Conservation (phyloP, 1,140 invertebrate genomes). For the Drosophila burlai region DNA sequence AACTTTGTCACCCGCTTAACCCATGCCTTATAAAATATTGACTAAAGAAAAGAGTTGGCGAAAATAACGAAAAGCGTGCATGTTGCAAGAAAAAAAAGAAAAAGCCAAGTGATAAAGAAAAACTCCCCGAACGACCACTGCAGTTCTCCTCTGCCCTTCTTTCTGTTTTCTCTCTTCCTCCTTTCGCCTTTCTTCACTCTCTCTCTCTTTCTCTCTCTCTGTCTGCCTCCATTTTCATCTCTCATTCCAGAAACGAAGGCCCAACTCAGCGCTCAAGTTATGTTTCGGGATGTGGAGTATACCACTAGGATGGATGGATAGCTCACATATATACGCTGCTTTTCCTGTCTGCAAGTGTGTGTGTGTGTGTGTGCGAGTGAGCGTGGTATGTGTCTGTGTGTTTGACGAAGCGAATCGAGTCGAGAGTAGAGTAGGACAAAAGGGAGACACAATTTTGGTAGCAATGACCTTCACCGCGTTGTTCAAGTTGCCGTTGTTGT, state of each 20-base stretch:
- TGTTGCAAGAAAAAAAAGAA: conserved; percentile 29
- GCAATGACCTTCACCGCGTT: conserved; percentile 85
- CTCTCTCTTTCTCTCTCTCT: neutral
- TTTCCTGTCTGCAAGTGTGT: conserved; percentile 38
- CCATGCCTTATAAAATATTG: conserved; percentile 30
- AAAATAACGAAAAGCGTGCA: conserved; percentile 29
- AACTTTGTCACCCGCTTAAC: conserved; percentile 6
- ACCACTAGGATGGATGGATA: conserved; percentile 65
- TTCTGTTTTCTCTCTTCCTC: neutral
- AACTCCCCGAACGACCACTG: conserved; percentile 41
- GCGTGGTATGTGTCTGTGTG: conserved; percentile 16
- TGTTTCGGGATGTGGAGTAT: conserved; percentile 65
- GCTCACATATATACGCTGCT: conserved; percentile 33
- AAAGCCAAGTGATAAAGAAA: conserved; percentile 36
- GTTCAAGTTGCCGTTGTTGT: conserved; percentile 81
- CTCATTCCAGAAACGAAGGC: conserved; percentile 22
- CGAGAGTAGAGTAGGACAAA: conserved; percentile 82
- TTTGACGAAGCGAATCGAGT: conserved; percentile 60
- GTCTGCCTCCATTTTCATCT: conserved; percentile 35
- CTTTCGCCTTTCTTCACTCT: neutral
- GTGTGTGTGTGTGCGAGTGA: conserved; percentile 17
- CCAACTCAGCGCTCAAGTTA: conserved; percentile 29
- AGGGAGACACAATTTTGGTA: conserved; percentile 85
- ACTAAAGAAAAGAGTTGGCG: conserved; percentile 16
- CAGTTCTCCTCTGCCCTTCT: conserved; percentile 30